A percentile compares a stretch with the other conserved stretches of the same genome.
Conservation (phyloP, 1,140 invertebrate species). For the Batillaria attramentaria region DNA sequence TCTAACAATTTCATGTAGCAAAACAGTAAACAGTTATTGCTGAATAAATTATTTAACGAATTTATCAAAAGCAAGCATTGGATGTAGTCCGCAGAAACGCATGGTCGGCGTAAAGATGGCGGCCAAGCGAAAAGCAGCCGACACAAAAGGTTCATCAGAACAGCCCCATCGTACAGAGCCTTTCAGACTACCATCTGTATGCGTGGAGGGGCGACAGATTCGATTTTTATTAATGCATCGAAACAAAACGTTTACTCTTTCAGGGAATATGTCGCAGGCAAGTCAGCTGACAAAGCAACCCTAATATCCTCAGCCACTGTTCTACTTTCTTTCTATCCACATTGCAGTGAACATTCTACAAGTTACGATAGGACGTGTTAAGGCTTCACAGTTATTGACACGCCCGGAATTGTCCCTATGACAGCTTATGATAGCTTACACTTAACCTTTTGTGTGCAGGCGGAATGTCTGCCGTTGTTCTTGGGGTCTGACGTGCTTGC, state of each 20-base stretch:
- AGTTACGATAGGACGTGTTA: too few species aligned
- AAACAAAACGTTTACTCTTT: neutral
- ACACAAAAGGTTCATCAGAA: neutral
- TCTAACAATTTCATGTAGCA: neutral
- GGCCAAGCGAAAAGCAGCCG: constrained; percentile 10
- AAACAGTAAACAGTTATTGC: neutral
- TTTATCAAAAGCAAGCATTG: neutral
- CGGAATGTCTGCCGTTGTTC: constrained; percentile 48
- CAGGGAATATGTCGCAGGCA: neutral
- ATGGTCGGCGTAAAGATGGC: constrained; percentile 1
- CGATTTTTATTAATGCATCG: constrained; percentile 15
- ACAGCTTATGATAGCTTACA: too few species aligned
- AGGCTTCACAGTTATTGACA: too few species aligned
- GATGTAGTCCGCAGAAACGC: neutral
- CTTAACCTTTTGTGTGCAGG: constrained; percentile 30
- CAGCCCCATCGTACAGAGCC: neutral
- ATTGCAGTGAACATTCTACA: too few species aligned
- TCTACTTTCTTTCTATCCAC: neutral
- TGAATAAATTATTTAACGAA: neutral
- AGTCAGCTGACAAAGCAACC: neutral
- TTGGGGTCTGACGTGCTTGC: constrained; percentile 55
- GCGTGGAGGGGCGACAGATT: constrained; percentile 1
- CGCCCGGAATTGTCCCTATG: too few species aligned
- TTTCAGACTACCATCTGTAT: neutral
- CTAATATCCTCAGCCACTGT: neutral